A percentile compares a stretch with the other conserved stretches of the same genome.
phyloP scores from a whole-genome alignment of 2,888 invertebrate species.

The Mythimna impura region DNA sequence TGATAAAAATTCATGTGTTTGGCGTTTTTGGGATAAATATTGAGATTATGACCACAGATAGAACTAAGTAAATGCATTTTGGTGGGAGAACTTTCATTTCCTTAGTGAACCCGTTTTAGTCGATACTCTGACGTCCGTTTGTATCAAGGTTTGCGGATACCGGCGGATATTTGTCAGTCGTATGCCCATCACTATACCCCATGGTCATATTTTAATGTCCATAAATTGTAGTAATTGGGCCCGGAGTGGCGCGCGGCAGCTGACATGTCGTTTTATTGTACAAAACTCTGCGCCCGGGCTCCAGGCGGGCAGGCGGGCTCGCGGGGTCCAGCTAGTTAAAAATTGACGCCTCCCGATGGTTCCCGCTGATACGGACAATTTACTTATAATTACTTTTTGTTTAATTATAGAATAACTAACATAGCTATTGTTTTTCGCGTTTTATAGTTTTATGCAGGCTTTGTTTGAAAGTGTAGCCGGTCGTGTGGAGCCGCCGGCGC shows the following conservation, averaged over 20 bases:
- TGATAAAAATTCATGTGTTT: slow-evolving; percentile 52
- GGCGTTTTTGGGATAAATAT: slow-evolving; percentile 38
- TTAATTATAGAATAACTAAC: slow-evolving; percentile 39
- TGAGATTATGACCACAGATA: slow-evolving; percentile 33
- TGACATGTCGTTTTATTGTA: slow-evolving; percentile 57
- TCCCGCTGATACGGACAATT: slow-evolving; percentile 42
- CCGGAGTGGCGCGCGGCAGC: slow-evolving; percentile 49
- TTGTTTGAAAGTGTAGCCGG: slow-evolving; percentile 4
- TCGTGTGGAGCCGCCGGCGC: no score
- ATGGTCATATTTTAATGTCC: slow-evolving; percentile 64
- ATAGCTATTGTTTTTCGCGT: slow-evolving; percentile 26
- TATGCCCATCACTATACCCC: slow-evolving; percentile 51
- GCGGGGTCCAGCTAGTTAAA: slow-evolving; percentile 40
- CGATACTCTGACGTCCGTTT: slow-evolving; percentile 4
- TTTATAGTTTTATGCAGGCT: slow-evolving; percentile 31
- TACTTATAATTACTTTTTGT: slow-evolving; percentile 48
- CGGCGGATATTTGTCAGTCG: slow-evolving; percentile 15
- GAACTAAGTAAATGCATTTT: slow-evolving; percentile 4
- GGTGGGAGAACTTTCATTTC: not conserved
- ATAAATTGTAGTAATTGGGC: slow-evolving; percentile 67
- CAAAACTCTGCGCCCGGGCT: slow-evolving; percentile 7
- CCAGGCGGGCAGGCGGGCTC: not conserved
- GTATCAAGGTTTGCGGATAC: slow-evolving; percentile 7
- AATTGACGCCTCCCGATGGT: slow-evolving; percentile 46
- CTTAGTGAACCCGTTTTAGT: slow-evolving; percentile 1